Evolutionary conservation across 2,797 vertebrate species (phyloP).

Genomic region (Ciconia nigra): DNA sequence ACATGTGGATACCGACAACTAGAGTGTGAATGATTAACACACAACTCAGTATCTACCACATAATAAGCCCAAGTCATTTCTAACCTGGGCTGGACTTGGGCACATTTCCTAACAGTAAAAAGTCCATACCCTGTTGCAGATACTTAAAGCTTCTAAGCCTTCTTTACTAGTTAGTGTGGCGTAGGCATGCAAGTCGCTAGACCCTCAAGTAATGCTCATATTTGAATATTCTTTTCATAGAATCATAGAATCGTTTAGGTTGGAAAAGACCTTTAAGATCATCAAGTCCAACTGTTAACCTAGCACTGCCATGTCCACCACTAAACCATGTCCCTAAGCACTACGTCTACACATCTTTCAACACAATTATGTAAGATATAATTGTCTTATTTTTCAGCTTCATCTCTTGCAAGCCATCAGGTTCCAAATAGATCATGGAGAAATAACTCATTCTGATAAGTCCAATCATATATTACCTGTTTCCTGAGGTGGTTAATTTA

Average conservation of each 20-base stretch:
- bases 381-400: neutral
- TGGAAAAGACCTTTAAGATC: neutral
- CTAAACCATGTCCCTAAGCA: no score
- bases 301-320: no score
- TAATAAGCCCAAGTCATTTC: neutral
- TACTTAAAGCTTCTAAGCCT: neutral
- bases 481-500: neutral
- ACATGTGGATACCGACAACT: neutral
- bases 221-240: neutral
- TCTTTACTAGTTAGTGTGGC: neutral
- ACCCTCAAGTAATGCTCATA: neutral
- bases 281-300: no score
- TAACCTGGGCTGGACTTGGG: neutral
- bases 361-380: neutral
- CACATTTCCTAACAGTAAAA: neutral
- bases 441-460: neutral
- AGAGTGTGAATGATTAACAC: neutral
- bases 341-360: no score
- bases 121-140: neutral
- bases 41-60: neutral
- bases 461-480: neutral
- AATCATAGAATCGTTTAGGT: neutral
- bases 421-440: neutral
- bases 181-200: neutral
- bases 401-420: neutral